Base-by-base conservation (phyloP, 2,888 invertebrate genomes). In the Cheiracanthium punctorium region DNA sequence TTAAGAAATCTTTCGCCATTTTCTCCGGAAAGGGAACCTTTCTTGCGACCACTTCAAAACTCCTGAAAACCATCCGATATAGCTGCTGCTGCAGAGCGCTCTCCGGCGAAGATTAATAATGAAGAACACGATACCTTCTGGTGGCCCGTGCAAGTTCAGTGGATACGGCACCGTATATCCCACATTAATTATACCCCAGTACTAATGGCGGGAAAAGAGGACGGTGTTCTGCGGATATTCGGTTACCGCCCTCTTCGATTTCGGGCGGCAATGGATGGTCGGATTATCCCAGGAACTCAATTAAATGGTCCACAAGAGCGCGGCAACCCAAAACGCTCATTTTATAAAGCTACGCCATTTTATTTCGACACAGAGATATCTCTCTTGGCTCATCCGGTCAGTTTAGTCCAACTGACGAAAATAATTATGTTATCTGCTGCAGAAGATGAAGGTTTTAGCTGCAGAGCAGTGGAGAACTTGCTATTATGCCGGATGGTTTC, bases 51-150 rank as follows among this genome's bases (percentile, higher is more conserved):
- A 58, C 58, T 58, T 58, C 5, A 58, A 58, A n/a, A 24, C 58
- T 5, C n/a, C 58, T 24, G 24, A 24, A 24, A 24, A 58, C 1
- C 58, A 58, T 12, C 58, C 12, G 58, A 58, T 5, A 58, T 24
- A 20, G 24, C 24, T 17, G 24, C 58, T 24, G 24, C 24, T 17
- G 24, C n/a, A 58, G 12, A 24, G 5, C 24, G 24, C 58, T 20
- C 24, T 20, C 17, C n/a, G n/a, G n/a, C n/a, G 4, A 58, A 17
- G 20, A 58, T 58, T 58, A 52, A 32, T 71, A 67, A 80, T 30
- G 64, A 69, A 80, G 58, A 65, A 73, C 64, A 43, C 7, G 71
- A 72, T 75, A 77, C 29, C 24, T 41, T n/a, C n/a, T n/a, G n/a
- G n/a, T n/a, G n/a, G 37, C 14, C 10, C 24, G 12, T 24, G 5